Base-by-base conservation (phyloP, 1,140 invertebrate species). In the Panonychus citri region DNA sequence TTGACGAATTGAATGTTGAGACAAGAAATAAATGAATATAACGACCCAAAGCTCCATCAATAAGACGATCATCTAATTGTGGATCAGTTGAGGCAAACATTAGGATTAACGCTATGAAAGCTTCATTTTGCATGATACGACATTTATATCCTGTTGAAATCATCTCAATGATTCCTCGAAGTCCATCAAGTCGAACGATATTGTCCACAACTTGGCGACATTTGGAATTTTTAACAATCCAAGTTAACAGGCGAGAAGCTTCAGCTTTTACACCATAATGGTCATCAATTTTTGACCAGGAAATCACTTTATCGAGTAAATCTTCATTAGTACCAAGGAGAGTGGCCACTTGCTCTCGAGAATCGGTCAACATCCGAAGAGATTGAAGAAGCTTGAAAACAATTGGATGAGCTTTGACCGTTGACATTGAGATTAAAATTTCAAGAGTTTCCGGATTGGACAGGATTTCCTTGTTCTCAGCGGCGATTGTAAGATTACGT, bases 81-180 rank as follows among this genome's bases (percentile, higher is more conserved):
- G 49, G 49, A 51, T 28, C 24, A n/a, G 25, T 30, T 30, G 49
- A 51, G 2, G 64, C 60, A 21, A 62, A 60, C 49, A 71, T 65
- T 25, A 71, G 57, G 8, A 65, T 68, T 37, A 73, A 58, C 24
- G 70, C 69, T n/a, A 72, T 57, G 8, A 72, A 60, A 24, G 85
- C 83, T 70, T 89, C 85, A 66, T 84, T 88, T 66, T 86, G 83
- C 86, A 90, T 89, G 1, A 87, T 76, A n/a, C 43, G 15, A 46
- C 43, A 46, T 13, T 78, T 68, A 69, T 88, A 81, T 61, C 82
- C 79, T 4, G 81, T 81, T 0, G 76, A 73, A 55, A 83, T 71
- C 85, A 89, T 89, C 65, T 76, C 75, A 7, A 86, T 78, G 57
- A 90, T 70, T 60, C 78, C 77, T 30, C 75, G 74, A 21, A 87